phyloP scores from a whole-genome alignment of 2,797 vertebrate species.

The Xiphophorus birchmanni region DNA sequence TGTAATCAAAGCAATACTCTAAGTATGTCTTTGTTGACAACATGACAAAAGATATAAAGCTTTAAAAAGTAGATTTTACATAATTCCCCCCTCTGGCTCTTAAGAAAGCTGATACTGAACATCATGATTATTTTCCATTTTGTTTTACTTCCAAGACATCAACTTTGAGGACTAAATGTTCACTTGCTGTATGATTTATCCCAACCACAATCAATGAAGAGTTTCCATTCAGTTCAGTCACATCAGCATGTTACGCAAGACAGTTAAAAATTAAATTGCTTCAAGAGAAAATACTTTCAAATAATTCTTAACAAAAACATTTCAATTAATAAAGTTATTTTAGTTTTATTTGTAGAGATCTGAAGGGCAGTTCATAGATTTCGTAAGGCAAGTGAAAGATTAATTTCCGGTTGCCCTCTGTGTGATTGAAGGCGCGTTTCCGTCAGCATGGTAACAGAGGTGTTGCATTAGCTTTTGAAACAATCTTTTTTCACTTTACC shows the following conservation, averaged over 20 bases:
- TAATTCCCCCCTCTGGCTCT: too few relatives aligned
- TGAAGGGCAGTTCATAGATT: not conserved
- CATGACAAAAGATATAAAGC: too few relatives aligned
- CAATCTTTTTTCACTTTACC: conserved; percentile 3
- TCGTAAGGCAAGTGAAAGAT: conserved; percentile 10
- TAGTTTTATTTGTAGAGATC: not conserved
- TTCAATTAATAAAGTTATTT: not conserved
- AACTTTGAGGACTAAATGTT: not conserved
- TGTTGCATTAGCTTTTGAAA: conserved; percentile 48
- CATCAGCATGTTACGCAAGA: not conserved
- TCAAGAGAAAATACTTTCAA: not conserved
- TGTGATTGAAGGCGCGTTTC: conserved; percentile 22
- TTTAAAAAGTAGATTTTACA: too few relatives aligned
- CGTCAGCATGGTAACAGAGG: conserved; percentile 9
- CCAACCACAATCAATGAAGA: not conserved
- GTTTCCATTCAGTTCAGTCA: not conserved
- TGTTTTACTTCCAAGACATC: not conserved
- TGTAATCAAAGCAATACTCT: too few relatives aligned
- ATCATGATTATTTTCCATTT: not conserved
- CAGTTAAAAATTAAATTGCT: not conserved
- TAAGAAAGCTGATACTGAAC: too few relatives aligned
- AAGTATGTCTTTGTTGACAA: too few relatives aligned
- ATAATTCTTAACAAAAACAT: not conserved
- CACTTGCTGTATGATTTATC: not conserved
- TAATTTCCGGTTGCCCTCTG: not conserved